Evolutionary conservation across 2,888 invertebrate species (phyloP).

Genomic region (Cerastis rubricosa): DNA sequence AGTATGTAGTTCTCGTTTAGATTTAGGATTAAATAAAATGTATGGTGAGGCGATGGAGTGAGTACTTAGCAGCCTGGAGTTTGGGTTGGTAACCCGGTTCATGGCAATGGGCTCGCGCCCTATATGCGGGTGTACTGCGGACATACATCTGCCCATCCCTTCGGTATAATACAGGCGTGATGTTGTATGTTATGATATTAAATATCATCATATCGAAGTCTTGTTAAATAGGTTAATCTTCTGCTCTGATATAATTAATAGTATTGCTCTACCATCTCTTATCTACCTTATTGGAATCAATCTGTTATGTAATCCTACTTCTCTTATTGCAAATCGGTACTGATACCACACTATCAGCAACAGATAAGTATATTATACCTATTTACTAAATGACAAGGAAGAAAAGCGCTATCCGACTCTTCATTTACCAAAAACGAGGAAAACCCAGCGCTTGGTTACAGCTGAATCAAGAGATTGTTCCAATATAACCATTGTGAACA

Average conservation of each 20-base stretch:
- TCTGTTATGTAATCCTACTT: background rate
- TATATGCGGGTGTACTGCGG: background rate
- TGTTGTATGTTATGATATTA: background rate
- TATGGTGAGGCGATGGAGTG: background rate
- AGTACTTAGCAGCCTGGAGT: background rate
- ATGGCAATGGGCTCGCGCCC: background rate
- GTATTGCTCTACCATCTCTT: constrained; percentile 25
- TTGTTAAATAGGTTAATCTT: constrained; percentile 22
- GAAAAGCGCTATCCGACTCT: constrained; percentile 25
- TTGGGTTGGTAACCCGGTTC: background rate
- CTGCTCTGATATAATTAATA: background rate
- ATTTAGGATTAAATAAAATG: background rate
- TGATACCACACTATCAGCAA: constrained; percentile 12
- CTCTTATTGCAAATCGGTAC: constrained; percentile 18
- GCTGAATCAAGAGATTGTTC: constrained; percentile 16
- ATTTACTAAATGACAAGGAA: constrained; percentile 16
- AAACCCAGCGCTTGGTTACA: background rate
- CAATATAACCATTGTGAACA: constrained; percentile 16
- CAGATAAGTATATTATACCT: constrained; percentile 14
- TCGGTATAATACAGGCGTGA: background rate
- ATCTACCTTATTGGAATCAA: background rate
- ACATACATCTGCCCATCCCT: background rate
- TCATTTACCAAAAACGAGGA: constrained; percentile 3
- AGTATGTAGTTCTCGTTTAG: background rate
- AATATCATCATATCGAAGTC: background rate